Evolutionary conservation across 2,888 invertebrate genomes (phyloP).

Genomic region (Eristalis intricaria): DNA sequence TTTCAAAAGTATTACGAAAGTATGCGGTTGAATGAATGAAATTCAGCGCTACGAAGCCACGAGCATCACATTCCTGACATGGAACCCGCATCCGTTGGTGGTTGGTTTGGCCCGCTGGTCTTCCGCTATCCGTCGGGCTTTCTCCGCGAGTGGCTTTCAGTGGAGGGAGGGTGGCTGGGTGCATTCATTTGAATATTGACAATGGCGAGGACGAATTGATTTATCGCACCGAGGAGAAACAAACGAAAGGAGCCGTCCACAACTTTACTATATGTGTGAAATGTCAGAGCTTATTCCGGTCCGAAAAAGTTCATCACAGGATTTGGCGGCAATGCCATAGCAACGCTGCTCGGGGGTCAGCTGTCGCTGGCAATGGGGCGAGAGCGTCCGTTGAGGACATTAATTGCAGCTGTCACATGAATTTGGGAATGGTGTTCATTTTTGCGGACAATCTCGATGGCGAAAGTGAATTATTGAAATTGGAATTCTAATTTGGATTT

Average conservation of each 20-base stretch:
- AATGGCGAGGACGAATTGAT: conserved; percentile 14
- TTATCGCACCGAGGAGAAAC: conserved; percentile 18
- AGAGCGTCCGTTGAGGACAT: not conserved
- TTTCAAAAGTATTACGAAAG: conserved; percentile 32
- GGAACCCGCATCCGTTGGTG: not conserved
- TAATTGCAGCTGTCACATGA: conserved; percentile 20
- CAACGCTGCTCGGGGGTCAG: conserved; percentile 3
- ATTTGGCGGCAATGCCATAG: conserved; percentile 24
- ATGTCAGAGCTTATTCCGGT: conserved; percentile 18
- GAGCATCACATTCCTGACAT: conserved; percentile 11
- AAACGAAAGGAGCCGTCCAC: not conserved
- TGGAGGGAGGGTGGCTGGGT: not conserved
- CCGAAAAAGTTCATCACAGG: conserved; percentile 14
- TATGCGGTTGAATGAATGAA: conserved; percentile 20
- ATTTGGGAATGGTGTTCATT: conserved; percentile 14
- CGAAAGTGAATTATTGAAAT: not conserved
- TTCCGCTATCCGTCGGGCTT: not conserved
- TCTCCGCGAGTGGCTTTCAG: not conserved
- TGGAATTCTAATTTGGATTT: not conserved
- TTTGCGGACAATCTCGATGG: not conserved
- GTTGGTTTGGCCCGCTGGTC: not conserved
- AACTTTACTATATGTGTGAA: conserved; percentile 16
- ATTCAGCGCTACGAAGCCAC: conserved; percentile 25
- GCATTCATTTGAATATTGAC: conserved; percentile 51
- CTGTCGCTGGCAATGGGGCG: not conserved